Conservation (phyloP, 2,888 invertebrate species). For the Drosophila acutilabella region DNA sequence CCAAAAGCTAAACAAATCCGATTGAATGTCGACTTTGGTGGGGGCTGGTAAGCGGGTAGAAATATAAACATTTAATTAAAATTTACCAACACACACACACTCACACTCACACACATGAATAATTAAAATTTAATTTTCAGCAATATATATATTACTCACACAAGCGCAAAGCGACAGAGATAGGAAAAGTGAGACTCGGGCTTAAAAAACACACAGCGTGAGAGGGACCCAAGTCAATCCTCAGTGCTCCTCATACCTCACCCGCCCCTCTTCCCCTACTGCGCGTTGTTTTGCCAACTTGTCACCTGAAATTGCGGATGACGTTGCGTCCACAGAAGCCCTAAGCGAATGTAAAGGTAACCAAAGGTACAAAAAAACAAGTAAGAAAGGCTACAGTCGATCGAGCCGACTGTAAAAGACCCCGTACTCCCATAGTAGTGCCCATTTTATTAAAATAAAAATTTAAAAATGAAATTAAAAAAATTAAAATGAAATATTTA, state of each 20-base stretch:
- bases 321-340: constrained; percentile 39
- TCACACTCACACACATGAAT: constrained; percentile 55
- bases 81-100: constrained; percentile 64
- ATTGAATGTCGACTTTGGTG: constrained; percentile 5
- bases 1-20: constrained; percentile 35
- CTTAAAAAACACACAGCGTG: not conserved
- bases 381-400: too few species aligned
- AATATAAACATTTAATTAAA: constrained; percentile 77
- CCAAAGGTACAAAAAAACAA: constrained; percentile 25
- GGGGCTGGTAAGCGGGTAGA: constrained; percentile 21
- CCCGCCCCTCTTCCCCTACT: not conserved
- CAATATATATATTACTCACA: constrained; percentile 65
- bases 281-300: constrained; percentile 46
- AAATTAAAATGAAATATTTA: too few species aligned
- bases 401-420: too few species aligned
- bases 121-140: constrained; percentile 77
- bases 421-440: too few species aligned
- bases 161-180: constrained; percentile 9
- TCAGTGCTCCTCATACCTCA: not conserved
- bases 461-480: too few species aligned
- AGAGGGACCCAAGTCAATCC: constrained; percentile 4
- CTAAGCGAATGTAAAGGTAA: constrained; percentile 41
- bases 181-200: constrained; percentile 8
- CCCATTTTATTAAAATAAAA: too few species aligned
- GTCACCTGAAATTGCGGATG: constrained; percentile 67